Percentiles rank a stretch among this genome's conserved stretches.
phyloP scores from a whole-genome alignment of 2,888 invertebrate species.

The Orchesellides sinensis region DNA sequence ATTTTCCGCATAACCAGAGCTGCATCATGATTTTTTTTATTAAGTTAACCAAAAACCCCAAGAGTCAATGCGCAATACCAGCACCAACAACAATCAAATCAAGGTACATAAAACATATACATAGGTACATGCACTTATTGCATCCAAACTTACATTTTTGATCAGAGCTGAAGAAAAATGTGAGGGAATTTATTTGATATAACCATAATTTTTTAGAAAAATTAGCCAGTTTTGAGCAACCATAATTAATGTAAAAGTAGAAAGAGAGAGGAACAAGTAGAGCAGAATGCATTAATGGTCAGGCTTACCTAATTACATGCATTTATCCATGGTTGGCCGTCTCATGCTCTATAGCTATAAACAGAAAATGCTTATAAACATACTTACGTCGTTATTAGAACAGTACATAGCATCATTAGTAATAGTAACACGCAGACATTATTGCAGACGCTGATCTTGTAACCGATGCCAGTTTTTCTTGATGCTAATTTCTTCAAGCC shows the following conservation, averaged over 20 bases:
- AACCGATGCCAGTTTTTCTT: background rate
- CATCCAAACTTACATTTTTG: background rate
- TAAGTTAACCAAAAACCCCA: background rate
- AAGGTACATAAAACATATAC: background rate
- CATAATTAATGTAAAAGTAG: slow-evolving; percentile 8
- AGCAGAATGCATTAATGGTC: slow-evolving; percentile 42
- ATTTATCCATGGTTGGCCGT: slow-evolving; percentile 33
- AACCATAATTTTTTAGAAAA: background rate
- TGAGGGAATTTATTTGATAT: background rate
- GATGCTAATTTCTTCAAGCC: background rate
- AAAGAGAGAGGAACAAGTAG: slow-evolving; percentile 30
- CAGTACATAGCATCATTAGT: background rate
- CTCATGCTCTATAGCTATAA: background rate
- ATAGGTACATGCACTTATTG: background rate
- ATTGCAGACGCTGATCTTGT: background rate
- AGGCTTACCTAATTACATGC: slow-evolving; percentile 35
- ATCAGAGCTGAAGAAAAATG: background rate
- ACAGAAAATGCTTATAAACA: too few species aligned
- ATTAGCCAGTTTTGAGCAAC: slow-evolving; percentile 20
- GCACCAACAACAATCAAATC: too few species aligned
- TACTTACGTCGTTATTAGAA: too few species aligned
- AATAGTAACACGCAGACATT: background rate
- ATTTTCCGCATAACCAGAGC: background rate
- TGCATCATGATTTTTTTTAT: background rate
- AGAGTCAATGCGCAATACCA: background rate